Percentiles rank a stretch among this genome's conserved stretches.
These are phyloP conservation scores for Capromys pilorides DNA, from an alignment of 2,797 vertebrate species.

Conservation along the genomic window DNA sequence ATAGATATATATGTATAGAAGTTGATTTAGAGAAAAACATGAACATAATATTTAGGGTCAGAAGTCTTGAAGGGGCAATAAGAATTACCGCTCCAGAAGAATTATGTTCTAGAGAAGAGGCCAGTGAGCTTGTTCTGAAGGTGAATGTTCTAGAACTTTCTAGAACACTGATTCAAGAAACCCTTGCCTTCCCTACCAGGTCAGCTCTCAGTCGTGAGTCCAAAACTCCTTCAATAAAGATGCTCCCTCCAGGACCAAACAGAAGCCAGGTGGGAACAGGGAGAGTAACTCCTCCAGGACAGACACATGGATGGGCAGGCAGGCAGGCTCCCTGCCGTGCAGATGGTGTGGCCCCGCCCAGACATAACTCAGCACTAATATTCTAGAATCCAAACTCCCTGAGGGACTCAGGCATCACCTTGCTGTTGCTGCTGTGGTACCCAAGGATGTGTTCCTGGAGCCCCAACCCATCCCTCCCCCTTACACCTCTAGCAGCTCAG, in stretches of 20 bases:
- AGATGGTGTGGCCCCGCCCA: background rate
- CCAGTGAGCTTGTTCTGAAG: background rate
- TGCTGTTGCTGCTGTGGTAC: fast-evolving
- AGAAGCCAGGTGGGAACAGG: background rate
- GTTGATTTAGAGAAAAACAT: background rate
- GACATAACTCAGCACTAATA: background rate
- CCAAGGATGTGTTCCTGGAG: background rate
- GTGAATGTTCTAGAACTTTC: background rate
- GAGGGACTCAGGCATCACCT: background rate
- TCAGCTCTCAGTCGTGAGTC: background rate
- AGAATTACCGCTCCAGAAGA: background rate
- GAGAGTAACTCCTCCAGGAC: background rate
- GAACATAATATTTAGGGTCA: background rate
- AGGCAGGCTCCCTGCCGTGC: background rate
- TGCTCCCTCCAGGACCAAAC: background rate
- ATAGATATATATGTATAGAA: background rate
- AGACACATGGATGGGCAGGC: background rate
- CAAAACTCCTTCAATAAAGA: background rate
- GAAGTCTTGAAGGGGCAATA: background rate
- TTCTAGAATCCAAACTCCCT: background rate
- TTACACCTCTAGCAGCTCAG: background rate
- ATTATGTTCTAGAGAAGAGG: background rate
- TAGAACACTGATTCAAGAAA: background rate
- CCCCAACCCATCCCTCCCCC: background rate
- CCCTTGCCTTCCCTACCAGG: background rate